Evolutionary conservation across 2,113 vertebrate genomes (phyloP).

Genomic region (Sialia sialis): DNA sequence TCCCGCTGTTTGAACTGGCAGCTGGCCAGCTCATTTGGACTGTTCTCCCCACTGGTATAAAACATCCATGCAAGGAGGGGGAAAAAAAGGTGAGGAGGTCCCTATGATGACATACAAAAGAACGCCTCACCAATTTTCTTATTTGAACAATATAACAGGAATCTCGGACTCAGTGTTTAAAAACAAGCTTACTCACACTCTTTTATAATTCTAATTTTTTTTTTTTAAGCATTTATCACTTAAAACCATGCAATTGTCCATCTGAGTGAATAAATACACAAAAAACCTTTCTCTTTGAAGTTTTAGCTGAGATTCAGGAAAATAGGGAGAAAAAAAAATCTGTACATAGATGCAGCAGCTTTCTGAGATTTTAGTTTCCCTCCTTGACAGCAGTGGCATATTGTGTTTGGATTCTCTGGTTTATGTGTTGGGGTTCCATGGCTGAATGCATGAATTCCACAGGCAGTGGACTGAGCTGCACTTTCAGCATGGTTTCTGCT

Average conservation of each 20-base stretch:
- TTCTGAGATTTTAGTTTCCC: neutral
- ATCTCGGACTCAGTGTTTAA: neutral
- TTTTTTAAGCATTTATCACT: neutral
- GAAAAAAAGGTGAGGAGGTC: neutral
- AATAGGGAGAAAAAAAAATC: neutral
- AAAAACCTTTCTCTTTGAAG: conserved; percentile 3
- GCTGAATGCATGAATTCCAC: neutral
- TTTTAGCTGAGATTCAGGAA: neutral
- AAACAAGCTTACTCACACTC: neutral
- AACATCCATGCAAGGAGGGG: neutral
- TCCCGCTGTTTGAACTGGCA: conserved; percentile 17
- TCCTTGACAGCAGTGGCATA: neutral
- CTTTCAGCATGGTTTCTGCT: neutral
- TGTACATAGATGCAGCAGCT: neutral
- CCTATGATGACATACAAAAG: neutral
- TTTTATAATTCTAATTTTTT: neutral
- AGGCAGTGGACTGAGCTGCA: neutral
- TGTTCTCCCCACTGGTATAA: neutral
- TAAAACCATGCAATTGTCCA: neutral
- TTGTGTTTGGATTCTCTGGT: neutral
- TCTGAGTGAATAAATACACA: neutral
- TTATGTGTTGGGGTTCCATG: neutral
- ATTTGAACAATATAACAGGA: neutral
- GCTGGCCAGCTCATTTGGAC: conserved; percentile 13
- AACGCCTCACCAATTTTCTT: neutral